These are phyloP conservation scores for Hyposmocoma kahamanoa DNA, from an alignment of 1,140 invertebrate genomes.

Conservation along the genomic window DNA sequence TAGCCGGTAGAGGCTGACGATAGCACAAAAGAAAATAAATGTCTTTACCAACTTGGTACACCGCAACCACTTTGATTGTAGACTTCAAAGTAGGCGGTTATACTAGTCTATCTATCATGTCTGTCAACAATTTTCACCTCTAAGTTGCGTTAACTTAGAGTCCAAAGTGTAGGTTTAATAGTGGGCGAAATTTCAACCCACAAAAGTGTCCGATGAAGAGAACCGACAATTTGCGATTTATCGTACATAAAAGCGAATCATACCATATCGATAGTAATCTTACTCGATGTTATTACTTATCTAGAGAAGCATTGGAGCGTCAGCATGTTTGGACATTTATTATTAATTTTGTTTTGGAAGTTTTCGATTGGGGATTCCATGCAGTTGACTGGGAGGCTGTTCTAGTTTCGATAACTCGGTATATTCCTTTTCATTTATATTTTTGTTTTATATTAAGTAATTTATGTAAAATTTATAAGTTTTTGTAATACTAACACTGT, in stretches of 20 bases:
- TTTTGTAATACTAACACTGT: no score
- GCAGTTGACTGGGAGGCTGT: no score
- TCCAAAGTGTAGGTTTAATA: background rate
- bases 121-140: background rate
- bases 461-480: no score
- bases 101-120: background rate
- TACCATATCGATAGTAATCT: constrained; percentile 49
- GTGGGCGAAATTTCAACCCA: background rate
- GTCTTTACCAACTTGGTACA: no score
- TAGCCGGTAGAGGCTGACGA: no score
- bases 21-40: no score
- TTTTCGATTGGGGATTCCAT: no score
- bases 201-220: constrained; percentile 43
- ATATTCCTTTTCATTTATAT: no score
- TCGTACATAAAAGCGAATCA: constrained; percentile 57
- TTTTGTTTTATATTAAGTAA: no score
- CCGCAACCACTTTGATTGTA: constrained; percentile 36
- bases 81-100: constrained; percentile 31
- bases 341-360: no score
- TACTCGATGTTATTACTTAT: constrained; percentile 50
- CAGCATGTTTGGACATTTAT: no score
- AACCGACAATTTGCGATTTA: constrained; percentile 64
- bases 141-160: background rate
- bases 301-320: background rate
- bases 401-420: no score